Percentiles rank a stretch among this genome's conserved stretches.
Conservation (phyloP, 2,113 vertebrate genomes). For the Petrocephalus zakoni region DNA sequence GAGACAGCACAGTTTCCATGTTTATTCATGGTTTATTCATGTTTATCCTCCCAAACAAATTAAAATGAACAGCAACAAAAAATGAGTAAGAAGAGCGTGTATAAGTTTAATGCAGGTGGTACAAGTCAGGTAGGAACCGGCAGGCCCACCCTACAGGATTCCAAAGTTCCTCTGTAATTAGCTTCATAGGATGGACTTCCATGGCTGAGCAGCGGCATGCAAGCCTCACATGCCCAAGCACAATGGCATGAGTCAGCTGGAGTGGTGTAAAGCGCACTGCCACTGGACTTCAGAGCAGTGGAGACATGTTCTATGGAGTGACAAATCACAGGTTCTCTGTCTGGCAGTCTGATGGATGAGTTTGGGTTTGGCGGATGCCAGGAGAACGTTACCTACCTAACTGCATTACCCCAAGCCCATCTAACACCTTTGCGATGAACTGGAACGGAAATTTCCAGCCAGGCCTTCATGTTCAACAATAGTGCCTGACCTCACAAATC, state of each 20-base stretch:
- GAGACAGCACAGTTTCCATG: neutral
- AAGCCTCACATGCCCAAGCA: no score
- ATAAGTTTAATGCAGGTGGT: neutral
- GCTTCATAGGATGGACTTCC: no score
- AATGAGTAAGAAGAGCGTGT: neutral
- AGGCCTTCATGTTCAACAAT: neutral
- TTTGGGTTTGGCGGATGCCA: no score
- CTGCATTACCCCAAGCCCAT: neutral
- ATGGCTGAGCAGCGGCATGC: no score
- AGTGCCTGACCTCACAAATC: neutral
- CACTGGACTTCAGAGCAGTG: no score
- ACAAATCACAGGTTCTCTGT: no score
- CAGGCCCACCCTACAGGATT: neutral
- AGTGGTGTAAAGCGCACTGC: no score
- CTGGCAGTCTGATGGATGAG: no score
- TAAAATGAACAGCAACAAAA: neutral
- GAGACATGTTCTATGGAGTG: no score
- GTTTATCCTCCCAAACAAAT: neutral
- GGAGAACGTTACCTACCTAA: no score
- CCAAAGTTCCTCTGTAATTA: neutral
- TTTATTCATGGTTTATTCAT: neutral
- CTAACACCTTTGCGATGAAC: neutral
- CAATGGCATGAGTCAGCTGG: no score
- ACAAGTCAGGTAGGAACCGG: neutral
- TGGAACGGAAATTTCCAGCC: neutral